phyloP scores from a whole-genome alignment of 2,888 invertebrate genomes.

The Emmelina monodactyla region DNA sequence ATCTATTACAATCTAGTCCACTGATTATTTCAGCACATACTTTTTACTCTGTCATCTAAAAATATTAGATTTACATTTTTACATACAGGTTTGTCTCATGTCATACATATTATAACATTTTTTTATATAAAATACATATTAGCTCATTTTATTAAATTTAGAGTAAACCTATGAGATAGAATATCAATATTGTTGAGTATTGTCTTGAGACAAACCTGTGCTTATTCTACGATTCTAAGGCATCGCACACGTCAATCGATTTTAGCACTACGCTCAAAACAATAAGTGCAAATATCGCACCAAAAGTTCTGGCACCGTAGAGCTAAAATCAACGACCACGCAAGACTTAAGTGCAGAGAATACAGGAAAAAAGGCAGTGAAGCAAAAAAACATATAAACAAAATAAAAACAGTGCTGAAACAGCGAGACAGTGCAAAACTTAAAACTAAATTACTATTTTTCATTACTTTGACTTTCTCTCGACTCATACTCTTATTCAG shows the following conservation, averaged over 20 bases:
- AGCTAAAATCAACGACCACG: background rate
- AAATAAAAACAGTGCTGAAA: background rate
- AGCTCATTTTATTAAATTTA: too few species aligned
- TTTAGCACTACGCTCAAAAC: background rate
- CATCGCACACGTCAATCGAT: background rate
- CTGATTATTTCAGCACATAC: slow-evolving; percentile 51
- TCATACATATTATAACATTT: too few species aligned
- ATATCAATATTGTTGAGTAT: too few species aligned
- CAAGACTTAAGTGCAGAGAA: too few species aligned
- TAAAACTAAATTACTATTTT: background rate
- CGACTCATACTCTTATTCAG: too few species aligned
- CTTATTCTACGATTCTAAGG: background rate
- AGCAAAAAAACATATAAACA: background rate
- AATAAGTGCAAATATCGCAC: background rate
- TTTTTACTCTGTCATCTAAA: slow-evolving; percentile 40
- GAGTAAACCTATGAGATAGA: too few species aligned
- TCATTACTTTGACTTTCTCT: too few species aligned
- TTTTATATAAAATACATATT: too few species aligned
- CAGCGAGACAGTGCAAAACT: background rate
- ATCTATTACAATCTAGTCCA: slow-evolving; percentile 48
- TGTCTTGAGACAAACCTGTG: background rate
- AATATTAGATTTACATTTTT: slow-evolving; percentile 60
- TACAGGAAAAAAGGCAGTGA: slow-evolving; percentile 1
- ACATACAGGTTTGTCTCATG: slow-evolving; percentile 23
- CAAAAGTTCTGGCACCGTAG: background rate